Base-by-base conservation (phyloP, 1,140 invertebrate genomes). In the Cyclargus thomasi region DNA sequence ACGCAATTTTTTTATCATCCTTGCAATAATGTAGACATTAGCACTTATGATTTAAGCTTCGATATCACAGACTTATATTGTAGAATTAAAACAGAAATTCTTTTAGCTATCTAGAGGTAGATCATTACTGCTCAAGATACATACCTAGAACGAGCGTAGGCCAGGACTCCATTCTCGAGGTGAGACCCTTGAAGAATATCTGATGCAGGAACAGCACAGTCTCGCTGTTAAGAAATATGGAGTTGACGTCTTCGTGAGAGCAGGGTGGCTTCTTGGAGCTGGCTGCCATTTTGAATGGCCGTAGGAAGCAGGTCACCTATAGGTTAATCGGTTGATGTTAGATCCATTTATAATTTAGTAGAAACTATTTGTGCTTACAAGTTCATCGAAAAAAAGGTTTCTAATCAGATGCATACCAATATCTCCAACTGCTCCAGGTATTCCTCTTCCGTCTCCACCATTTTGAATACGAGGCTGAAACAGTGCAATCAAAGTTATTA, bases 211-310 rank as follows among this genome's bases (percentile, higher is more conserved):
- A 99, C 73, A 99, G 91, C 59, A 99, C 94, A 0, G 97, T 98
- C 90, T 99, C 97, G 79, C 96, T 96, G 90, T 99, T 99, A 35
- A 99, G 91, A 90, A 98, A 99, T 75, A 98, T 98, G 36, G 97
- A 98, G 88, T 97, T 98, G 64, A 98, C 96, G 80, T 99, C 97
- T 85, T 98, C 97, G 82, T 99, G 97, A 1, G 95, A 95, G 80
- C 97, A 97, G 0, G 97, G 97, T 5, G 97, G 97, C 83, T 97
- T 97, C 87, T 98, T 98, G 1, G 96, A 97, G 77, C 96, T 97
- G 20, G 97, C 97, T 6, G 96, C 96, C 97, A 99, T 99, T 91
- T 97, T 96, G 80, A 98, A 96, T 4, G 97, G 97, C 62, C 97
- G 93, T 21, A 98, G 90, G 85, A 98, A 98, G 85, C 97, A 97